Conservation (phyloP, 2,797 vertebrate species). For the Coranthus polyacanthus region DNA sequence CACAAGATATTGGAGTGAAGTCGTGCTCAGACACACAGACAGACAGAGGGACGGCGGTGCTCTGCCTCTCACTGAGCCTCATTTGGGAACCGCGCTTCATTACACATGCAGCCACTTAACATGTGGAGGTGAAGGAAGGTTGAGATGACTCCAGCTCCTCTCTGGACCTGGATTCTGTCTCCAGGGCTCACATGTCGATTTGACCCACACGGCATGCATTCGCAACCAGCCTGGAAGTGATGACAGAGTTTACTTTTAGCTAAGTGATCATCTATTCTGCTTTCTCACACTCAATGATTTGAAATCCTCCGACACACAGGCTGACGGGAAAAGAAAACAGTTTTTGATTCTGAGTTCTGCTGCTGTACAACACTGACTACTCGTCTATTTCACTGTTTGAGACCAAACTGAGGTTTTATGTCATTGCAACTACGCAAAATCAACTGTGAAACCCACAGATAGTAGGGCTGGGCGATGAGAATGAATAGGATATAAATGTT, state of each 20-base stretch:
- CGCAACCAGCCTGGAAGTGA: slow-evolving; percentile 33
- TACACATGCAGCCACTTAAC: slow-evolving; percentile 36
- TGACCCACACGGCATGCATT: too few relatives aligned
- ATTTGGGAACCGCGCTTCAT: slow-evolving; percentile 44
- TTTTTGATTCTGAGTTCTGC: too few relatives aligned
- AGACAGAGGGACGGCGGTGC: slow-evolving; percentile 17
- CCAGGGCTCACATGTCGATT: too few relatives aligned
- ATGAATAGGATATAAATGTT: too few relatives aligned
- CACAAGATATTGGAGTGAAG: slow-evolving; percentile 93
- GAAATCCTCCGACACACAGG: slow-evolving; percentile 24
- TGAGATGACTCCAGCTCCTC: slow-evolving; percentile 40
- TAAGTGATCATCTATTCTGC: slow-evolving; percentile 44
- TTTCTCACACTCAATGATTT: slow-evolving; percentile 52
- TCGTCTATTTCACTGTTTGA: slow-evolving; percentile 27
- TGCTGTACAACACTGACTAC: slow-evolving; percentile 6
- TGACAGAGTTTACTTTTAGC: slow-evolving; percentile 44
- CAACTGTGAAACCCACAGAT: slow-evolving; percentile 41
- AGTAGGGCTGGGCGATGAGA: too few relatives aligned
- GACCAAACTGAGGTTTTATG: slow-evolving; percentile 14
- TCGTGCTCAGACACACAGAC: slow-evolving; percentile 18
- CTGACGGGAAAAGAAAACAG: too few relatives aligned
- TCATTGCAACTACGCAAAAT: slow-evolving; percentile 39
- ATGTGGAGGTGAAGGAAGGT: slow-evolving; percentile 45
- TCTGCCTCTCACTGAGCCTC: too few relatives aligned
- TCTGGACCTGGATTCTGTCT: slow-evolving; percentile 28